phyloP scores from a whole-genome alignment of 53 echinoderm and acorn worm genomes.

The Astropecten irregularis region DNA sequence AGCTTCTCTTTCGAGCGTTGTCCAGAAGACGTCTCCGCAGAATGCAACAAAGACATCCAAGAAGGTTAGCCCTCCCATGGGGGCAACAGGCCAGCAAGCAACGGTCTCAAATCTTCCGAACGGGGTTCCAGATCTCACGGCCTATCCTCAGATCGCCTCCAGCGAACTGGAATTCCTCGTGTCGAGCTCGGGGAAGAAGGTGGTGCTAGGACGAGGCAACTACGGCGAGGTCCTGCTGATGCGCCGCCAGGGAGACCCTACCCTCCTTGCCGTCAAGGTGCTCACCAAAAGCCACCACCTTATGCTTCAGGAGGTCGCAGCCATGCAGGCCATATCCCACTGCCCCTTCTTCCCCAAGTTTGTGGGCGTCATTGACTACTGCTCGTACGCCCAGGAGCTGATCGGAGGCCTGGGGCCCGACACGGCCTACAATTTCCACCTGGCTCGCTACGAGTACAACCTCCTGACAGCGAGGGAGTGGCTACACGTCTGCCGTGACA shows the following conservation, averaged over 20 bases:
- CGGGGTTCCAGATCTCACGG: neutral
- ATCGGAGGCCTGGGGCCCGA: neutral
- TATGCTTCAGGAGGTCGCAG: conserved; percentile 19
- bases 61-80: neutral
- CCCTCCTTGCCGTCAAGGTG: conserved; percentile 17
- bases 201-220: conserved; percentile 1
- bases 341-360: conserved; percentile 27
- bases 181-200: neutral
- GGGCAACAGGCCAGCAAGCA: neutral
- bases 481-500: conserved; percentile 29
- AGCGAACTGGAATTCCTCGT: neutral
- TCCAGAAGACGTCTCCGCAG: neutral
- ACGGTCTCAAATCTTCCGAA: neutral
- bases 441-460: neutral
- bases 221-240: conserved; percentile 15
- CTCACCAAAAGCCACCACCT: neutral
- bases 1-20: neutral
- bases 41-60: neutral
- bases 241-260: neutral
- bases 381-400: conserved; percentile 36
- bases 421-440: conserved; percentile 7
- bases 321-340: conserved; percentile 5
- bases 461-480: conserved; percentile 7
- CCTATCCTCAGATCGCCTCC: neutral
- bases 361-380: conserved; percentile 15